These are phyloP conservation scores for Pseudomyrmex flavicornis DNA, from an alignment of 1,140 invertebrate genomes.

Conservation along the genomic window DNA sequence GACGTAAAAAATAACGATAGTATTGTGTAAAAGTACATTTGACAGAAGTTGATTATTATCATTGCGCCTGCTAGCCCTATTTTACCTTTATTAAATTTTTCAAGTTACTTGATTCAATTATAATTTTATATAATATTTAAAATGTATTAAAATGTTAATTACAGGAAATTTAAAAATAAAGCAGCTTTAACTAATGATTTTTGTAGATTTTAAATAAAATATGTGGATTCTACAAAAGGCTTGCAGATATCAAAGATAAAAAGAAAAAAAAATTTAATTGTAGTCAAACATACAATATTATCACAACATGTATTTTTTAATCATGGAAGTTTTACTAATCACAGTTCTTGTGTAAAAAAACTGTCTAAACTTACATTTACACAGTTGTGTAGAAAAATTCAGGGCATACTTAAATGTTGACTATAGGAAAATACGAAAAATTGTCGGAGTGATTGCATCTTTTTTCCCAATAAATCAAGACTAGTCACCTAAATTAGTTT, in stretches of 20 bases:
- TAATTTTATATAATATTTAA: slow-evolving; percentile 48
- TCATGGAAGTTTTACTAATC: slow-evolving; percentile 61
- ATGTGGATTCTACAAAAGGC: background rate
- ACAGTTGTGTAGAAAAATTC: slow-evolving; percentile 39
- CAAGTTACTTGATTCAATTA: background rate
- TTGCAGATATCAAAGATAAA: background rate
- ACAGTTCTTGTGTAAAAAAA: slow-evolving; percentile 52
- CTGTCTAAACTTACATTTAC: slow-evolving; percentile 40
- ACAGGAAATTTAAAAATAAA: slow-evolving; percentile 39
- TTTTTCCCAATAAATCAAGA: slow-evolving; percentile 53
- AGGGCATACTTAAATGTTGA: slow-evolving; percentile 36
- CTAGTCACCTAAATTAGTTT: slow-evolving; percentile 55
- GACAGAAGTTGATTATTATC: too few species aligned
- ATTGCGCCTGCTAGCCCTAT: too few species aligned
- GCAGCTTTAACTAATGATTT: background rate
- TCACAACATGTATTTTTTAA: slow-evolving; percentile 59
- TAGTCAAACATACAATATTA: slow-evolving; percentile 49
- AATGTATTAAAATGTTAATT: slow-evolving; percentile 52
- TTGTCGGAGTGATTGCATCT: slow-evolving; percentile 41
- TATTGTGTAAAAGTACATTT: too few species aligned
- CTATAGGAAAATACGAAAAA: slow-evolving; percentile 53
- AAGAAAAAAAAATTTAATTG: slow-evolving; percentile 36
- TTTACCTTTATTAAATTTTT: too few species aligned
- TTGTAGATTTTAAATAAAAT: slow-evolving; percentile 25
- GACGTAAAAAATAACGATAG: too few species aligned